Evolutionary conservation across 2,113 vertebrate genomes (phyloP).

Genomic region (Ciconia maguari): DNA sequence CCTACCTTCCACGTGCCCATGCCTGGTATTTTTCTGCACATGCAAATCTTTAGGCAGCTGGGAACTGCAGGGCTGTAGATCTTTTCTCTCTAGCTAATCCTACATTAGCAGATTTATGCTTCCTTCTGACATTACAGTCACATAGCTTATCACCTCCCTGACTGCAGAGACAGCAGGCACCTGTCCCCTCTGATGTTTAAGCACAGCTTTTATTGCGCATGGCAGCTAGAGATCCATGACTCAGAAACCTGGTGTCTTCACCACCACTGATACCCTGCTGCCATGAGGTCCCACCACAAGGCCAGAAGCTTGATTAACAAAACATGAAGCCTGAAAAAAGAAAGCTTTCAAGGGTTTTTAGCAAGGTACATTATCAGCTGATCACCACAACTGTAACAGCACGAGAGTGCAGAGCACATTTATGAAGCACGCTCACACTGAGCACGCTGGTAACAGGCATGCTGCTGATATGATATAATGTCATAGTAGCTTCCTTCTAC

Average conservation of each 20-base stretch:
- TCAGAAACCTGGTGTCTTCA: background rate
- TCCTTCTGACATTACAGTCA: background rate
- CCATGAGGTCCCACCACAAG: background rate
- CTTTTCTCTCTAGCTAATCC: background rate
- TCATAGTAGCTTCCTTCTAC: background rate
- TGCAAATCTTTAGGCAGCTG: rapidly evolving
- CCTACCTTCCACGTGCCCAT: background rate
- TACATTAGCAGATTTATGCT: background rate
- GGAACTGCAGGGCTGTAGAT: background rate
- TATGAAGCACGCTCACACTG: rapidly evolving
- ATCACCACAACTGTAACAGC: background rate
- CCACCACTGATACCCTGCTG: background rate
- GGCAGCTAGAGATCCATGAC: background rate
- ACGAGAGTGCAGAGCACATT: rapidly evolving
- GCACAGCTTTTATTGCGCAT: background rate
- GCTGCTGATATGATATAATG: rapidly evolving
- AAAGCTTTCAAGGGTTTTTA: background rate
- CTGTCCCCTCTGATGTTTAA: background rate
- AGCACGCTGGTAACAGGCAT: rapidly evolving
- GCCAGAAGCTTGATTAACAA: background rate
- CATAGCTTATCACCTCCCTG: background rate
- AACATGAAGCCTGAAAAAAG: background rate
- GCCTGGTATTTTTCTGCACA: background rate
- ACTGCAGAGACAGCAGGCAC: background rate
- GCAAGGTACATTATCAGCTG: background rate